A percentile compares a stretch with the other conserved stretches of the same genome.
Conservation (phyloP, 2,888 invertebrate species). For the Ditula angustiorana region DNA sequence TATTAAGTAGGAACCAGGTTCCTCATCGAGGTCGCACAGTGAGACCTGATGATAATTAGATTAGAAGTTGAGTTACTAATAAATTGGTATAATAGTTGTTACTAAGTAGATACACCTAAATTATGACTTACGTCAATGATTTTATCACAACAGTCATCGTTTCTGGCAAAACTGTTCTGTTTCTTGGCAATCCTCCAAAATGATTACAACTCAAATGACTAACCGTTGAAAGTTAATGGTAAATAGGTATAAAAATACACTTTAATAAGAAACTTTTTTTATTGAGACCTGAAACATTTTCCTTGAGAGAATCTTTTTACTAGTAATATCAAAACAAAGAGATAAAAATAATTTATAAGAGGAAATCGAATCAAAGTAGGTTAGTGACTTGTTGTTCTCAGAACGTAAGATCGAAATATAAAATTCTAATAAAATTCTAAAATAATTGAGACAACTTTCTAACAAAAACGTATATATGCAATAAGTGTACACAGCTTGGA, state of each 20-base stretch:
- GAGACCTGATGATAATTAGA: too few species aligned
- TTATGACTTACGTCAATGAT: constrained; percentile 5
- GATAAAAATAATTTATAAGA: not conserved
- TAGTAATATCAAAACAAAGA: not conserved
- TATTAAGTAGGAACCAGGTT: too few species aligned
- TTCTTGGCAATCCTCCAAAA: constrained; percentile 11
- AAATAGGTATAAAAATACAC: not conserved
- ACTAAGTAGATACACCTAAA: not conserved
- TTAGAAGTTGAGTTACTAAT: too few species aligned
- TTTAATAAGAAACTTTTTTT: not conserved
- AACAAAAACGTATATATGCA: not conserved
- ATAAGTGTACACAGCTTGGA: not conserved
- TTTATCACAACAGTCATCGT: constrained; percentile 1
- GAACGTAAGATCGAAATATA: not conserved
- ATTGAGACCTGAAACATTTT: not conserved
- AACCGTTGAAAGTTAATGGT: not conserved
- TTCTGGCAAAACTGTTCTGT: not conserved
- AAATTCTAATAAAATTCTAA: not conserved
- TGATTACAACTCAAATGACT: constrained; percentile 2
- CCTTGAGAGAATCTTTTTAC: not conserved
- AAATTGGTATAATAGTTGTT: not conserved
- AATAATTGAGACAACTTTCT: not conserved
- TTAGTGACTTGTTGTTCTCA: not conserved
- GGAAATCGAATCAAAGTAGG: constrained; percentile 1
- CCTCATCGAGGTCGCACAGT: too few species aligned